Conservation (phyloP, 2,888 invertebrate genomes). For the Patella ulyssiponensis region DNA sequence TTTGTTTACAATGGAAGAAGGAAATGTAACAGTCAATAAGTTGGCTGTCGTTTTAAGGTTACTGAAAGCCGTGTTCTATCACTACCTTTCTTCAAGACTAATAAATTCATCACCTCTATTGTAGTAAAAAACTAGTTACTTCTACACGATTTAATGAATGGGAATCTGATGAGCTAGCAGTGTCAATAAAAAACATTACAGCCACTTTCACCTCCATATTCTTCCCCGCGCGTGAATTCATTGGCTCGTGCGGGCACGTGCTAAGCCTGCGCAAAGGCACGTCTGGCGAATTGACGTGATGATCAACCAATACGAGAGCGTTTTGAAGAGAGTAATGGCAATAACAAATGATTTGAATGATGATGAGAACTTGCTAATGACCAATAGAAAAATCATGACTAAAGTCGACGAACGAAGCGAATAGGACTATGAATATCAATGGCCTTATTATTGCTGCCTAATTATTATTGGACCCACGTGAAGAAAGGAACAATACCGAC, state of each 20-base stretch:
- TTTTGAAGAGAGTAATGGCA: background rate
- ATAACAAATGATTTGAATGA: conserved; percentile 5
- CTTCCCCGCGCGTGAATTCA: conserved; percentile 5
- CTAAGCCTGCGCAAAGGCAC: background rate
- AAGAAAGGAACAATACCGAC: conserved; percentile 36
- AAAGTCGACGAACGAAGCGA: conserved; percentile 4
- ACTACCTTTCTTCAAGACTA: no score
- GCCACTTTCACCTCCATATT: conserved; percentile 5
- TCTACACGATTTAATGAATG: background rate
- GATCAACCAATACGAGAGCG: conserved; percentile 5
- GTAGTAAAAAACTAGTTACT: no score
- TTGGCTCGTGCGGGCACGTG: conserved; percentile 9
- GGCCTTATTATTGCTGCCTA: conserved; percentile 24
- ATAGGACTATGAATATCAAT: conserved; percentile 25
- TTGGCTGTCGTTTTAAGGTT: no score
- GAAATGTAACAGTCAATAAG: no score
- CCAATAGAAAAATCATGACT: conserved; percentile 2
- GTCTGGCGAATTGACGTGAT: conserved; percentile 1
- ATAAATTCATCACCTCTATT: no score
- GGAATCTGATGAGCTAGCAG: background rate
- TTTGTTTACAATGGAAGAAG: no score
- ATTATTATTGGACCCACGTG: conserved; percentile 37
- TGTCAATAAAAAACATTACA: conserved; percentile 2
- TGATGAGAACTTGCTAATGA: conserved; percentile 1
- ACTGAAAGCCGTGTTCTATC: no score